phyloP scores from a whole-genome alignment of 1,140 invertebrate genomes.

The Tetragonula clypearis region DNA sequence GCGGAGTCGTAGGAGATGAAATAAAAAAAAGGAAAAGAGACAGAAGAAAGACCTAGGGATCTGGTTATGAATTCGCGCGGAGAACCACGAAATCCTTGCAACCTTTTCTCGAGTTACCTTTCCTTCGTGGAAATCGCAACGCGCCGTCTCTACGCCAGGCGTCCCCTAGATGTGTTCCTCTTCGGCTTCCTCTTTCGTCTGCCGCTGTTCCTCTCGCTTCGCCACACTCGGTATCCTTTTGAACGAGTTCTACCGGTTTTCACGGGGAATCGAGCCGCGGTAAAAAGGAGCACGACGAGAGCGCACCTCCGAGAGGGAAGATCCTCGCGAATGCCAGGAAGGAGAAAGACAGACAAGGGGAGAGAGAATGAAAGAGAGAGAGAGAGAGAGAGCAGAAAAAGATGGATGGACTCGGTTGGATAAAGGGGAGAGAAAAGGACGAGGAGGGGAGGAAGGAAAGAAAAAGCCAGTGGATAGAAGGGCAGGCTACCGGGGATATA shows the following conservation, averaged over 20 bases:
- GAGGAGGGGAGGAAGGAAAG: conserved; percentile 4
- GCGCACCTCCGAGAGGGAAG: neutral
- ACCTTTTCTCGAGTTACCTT: neutral
- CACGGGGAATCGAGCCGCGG: conserved; percentile 56
- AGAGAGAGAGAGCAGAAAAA: neutral
- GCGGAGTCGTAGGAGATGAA: no score
- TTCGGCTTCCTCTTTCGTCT: conserved; percentile 8
- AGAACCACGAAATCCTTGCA: neutral
- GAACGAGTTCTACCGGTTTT: conserved; percentile 74
- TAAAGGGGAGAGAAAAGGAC: neutral
- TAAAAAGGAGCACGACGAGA: conserved; percentile 42
- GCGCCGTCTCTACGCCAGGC: neutral
- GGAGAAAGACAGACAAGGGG: conserved; percentile 6
- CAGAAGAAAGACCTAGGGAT: neutral
- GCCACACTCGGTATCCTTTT: conserved; percentile 50
- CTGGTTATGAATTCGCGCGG: neutral
- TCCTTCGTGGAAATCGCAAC: neutral
- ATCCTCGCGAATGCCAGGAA: neutral
- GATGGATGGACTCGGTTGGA: neutral
- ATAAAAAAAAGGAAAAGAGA: no score
- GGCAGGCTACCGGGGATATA: conserved; percentile 54
- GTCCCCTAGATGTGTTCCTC: conserved; percentile 12
- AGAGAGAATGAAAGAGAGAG: no score
- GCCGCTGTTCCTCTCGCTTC: conserved; percentile 17
- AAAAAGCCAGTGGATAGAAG: conserved; percentile 38